Conservation (phyloP, 2,888 invertebrate genomes). For the Sesia apiformis region DNA sequence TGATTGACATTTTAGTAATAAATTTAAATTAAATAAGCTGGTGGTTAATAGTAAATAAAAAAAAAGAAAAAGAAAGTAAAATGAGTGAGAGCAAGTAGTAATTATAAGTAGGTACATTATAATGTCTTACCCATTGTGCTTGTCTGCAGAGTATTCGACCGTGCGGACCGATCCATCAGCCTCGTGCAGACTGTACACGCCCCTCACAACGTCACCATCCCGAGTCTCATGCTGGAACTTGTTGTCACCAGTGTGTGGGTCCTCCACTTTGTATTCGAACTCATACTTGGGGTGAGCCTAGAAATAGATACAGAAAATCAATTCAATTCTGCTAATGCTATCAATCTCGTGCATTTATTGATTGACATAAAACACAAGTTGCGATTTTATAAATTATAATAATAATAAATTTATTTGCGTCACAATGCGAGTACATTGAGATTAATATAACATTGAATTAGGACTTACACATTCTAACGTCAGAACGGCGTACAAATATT, state of each 20-base stretch:
- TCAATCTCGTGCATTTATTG: no score
- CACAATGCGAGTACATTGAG: no score
- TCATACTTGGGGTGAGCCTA: constrained; percentile 38
- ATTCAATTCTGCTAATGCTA: background rate
- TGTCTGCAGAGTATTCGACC: constrained; percentile 59
- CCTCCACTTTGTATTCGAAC: constrained; percentile 34
- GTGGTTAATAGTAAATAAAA: no score
- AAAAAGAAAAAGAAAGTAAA: no score
- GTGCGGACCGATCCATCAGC: constrained; percentile 40
- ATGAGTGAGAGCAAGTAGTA: background rate
- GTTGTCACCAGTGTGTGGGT: constrained; percentile 29
- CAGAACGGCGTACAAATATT: no score
- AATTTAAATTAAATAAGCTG: no score
- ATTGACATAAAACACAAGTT: no score
- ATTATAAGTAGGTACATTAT: background rate
- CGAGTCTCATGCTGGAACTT: constrained; percentile 30
- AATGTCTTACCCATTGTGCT: constrained; percentile 51
- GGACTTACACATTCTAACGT: no score
- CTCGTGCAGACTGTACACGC: constrained; percentile 35
- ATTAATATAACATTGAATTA: no score
- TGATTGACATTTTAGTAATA: no score
- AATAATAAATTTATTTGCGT: no score
- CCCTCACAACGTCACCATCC: constrained; percentile 28
- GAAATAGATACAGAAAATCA: constrained; percentile 1
- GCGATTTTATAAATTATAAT: no score